phyloP scores from a whole-genome alignment of 2,888 invertebrate species.

The Parnassius apollo region DNA sequence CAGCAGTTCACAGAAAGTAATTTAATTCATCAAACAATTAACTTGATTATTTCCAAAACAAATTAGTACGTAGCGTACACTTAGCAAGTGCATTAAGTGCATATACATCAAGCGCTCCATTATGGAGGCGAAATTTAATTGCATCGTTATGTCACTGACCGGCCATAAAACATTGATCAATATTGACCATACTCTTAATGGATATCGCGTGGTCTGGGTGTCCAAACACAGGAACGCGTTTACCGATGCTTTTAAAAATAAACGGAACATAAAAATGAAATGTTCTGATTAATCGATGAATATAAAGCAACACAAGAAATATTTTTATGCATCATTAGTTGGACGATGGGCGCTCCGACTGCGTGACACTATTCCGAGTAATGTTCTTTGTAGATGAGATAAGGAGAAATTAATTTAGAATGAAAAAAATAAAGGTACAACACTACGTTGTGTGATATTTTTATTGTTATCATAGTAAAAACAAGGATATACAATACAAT shows the following conservation, averaged over 20 bases:
- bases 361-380: constrained; percentile 36
- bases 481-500: too few species aligned
- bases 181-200: constrained; percentile 75
- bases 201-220: constrained; percentile 49
- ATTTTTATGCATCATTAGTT: constrained; percentile 76
- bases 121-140: constrained; percentile 59
- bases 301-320: constrained; percentile 72
- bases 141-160: constrained; percentile 50
- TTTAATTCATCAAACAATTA: constrained; percentile 35
- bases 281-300: constrained; percentile 72
- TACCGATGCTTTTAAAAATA: constrained; percentile 51
- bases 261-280: constrained; percentile 44
- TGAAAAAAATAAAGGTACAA: neutral
- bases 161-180: constrained; percentile 64
- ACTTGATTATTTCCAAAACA: constrained; percentile 45
- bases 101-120: constrained; percentile 43
- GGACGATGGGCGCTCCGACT: constrained; percentile 36
- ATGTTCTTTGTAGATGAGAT: constrained; percentile 2
- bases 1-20: constrained; percentile 4
- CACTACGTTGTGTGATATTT: too few species aligned
- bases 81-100: constrained; percentile 29
- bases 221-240: constrained; percentile 45
- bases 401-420: neutral
- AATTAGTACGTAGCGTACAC: constrained; percentile 35
- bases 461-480: too few species aligned